phyloP scores from a whole-genome alignment of 2,797 vertebrate genomes.

The Aselliscus stoliczkanus region DNA sequence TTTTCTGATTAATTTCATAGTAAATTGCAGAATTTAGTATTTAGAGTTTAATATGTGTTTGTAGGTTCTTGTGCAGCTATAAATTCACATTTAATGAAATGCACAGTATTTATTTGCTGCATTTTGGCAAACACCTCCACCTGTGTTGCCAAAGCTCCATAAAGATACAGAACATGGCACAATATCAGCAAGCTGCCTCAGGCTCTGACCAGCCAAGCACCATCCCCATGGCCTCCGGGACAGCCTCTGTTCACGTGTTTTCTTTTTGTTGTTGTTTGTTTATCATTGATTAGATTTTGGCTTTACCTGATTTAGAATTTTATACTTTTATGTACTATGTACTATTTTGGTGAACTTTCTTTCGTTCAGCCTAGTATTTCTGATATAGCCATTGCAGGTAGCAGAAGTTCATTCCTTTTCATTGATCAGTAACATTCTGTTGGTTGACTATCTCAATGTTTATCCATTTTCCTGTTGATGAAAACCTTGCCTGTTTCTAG shows the following conservation, averaged over 20 bases:
- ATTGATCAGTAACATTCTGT: too few species aligned
- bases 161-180: too few species aligned
- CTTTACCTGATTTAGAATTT: not conserved
- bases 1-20: not conserved
- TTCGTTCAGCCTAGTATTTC: not conserved
- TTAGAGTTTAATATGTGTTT: not conserved
- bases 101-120: not conserved
- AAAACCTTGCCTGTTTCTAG: not conserved
- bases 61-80: not conserved
- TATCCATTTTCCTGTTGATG: not conserved
- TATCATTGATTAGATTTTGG: not conserved
- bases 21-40: not conserved
- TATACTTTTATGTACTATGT: not conserved
- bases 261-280: not conserved
- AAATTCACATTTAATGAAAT: not conserved
- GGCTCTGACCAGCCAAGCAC: too few species aligned
- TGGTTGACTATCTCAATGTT: not conserved
- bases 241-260: not conserved
- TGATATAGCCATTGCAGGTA: rapidly evolving
- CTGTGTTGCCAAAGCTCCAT: not conserved
- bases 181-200: not conserved
- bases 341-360: not conserved
- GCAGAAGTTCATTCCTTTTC: not conserved
- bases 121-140: not conserved
- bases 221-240: too few species aligned